Percentiles rank a stretch among this genome's conserved stretches.
Evolutionary conservation across 1,140 invertebrate species (phyloP).

Genomic region (Microplitis demolitor): DNA sequence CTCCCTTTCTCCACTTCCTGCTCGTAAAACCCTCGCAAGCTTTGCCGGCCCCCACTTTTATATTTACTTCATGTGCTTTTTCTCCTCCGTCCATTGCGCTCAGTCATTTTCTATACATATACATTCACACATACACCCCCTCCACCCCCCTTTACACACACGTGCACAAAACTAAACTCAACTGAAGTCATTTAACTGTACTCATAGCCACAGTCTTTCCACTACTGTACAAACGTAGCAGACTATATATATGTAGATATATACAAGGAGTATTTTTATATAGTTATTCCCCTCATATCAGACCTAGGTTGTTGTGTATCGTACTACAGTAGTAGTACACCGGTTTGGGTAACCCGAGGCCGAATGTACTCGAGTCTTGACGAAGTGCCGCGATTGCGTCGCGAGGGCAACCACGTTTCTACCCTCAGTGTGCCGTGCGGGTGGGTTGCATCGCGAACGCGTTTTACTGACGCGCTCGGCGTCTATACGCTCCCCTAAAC

Average conservation of each 20-base stretch:
- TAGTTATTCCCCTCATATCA: neutral
- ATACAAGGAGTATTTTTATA: neutral
- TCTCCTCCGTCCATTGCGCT: constrained; percentile 1
- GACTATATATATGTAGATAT: too few species aligned
- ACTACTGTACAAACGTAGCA: too few species aligned
- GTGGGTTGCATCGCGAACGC: constrained; percentile 46
- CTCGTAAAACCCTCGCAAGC: neutral
- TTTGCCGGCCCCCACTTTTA: neutral
- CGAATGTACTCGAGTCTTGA: constrained; percentile 36
- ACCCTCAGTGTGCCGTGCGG: constrained; percentile 58
- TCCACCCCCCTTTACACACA: too few species aligned
- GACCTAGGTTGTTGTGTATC: too few species aligned
- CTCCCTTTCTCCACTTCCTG: neutral
- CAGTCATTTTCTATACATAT: neutral
- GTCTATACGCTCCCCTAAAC: constrained; percentile 30
- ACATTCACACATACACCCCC: neutral
- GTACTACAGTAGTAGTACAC: too few species aligned
- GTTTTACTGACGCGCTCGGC: constrained; percentile 31
- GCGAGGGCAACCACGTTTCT: constrained; percentile 59
- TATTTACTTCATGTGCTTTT: neutral
- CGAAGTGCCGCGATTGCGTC: constrained; percentile 44
- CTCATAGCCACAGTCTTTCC: too few species aligned
- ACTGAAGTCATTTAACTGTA: neutral
- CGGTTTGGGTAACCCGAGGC: constrained; percentile 33
- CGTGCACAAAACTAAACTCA: too few species aligned